These are phyloP conservation scores for Galemys pyrenaicus DNA, from an alignment of 2,113 vertebrate species.

Conservation along the genomic window DNA sequence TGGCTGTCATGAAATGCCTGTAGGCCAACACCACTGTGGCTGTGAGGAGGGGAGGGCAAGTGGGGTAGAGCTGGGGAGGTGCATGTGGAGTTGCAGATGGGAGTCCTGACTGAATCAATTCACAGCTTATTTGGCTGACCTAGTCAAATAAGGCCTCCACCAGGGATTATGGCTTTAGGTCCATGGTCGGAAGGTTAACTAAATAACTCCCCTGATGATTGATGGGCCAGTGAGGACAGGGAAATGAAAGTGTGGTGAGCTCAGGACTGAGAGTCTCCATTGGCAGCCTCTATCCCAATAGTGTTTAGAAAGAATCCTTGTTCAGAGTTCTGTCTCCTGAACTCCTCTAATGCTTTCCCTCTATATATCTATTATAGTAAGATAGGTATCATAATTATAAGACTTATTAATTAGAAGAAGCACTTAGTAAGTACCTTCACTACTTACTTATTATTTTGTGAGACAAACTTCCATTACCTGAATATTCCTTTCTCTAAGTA, in stretches of 20 bases:
- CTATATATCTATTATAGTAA: not conserved
- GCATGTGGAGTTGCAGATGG: not conserved
- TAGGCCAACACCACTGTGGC: not conserved
- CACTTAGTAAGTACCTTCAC: not conserved
- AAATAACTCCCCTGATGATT: not conserved
- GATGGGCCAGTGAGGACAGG: not conserved
- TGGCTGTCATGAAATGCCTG: not conserved
- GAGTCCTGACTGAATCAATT: not conserved
- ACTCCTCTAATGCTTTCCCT: not conserved
- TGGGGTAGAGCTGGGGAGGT: not conserved
- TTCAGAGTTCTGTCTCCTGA: not conserved
- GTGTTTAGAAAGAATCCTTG: not conserved
- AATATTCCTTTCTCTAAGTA: slow-evolving; percentile 24
- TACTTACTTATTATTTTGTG: not conserved
- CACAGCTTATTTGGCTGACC: not conserved
- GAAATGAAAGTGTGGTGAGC: not conserved
- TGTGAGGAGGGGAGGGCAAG: too few species aligned
- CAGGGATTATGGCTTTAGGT: not conserved
- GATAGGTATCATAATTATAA: not conserved
- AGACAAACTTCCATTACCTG: not conserved
- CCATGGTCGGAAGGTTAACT: not conserved
- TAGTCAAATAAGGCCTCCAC: not conserved
- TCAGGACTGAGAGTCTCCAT: not conserved
- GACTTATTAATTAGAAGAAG: not conserved
- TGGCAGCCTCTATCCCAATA: not conserved